These are phyloP conservation scores for Dendroctonus valens DNA, from an alignment of 1,140 invertebrate species.

Conservation along the genomic window DNA sequence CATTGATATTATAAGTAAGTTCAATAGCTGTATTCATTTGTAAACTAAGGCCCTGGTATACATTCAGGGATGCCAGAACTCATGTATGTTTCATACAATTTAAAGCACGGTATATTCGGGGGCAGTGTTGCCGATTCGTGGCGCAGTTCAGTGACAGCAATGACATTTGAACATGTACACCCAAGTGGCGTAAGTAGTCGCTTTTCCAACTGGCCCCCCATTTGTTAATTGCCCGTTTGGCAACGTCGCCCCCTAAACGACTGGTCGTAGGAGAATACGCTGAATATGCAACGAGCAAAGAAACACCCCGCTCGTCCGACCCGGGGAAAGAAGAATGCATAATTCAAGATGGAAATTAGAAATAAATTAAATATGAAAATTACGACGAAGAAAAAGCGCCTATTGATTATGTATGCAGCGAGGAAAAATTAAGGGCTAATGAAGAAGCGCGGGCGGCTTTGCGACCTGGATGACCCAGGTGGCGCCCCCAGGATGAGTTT, in stretches of 20 bases:
- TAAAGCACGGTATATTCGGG: conserved; percentile 49
- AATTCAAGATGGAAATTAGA: conserved; percentile 53
- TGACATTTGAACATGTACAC: no score
- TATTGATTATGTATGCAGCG: conserved; percentile 53
- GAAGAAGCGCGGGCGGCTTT: conserved; percentile 48
- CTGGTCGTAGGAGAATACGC: conserved; percentile 39
- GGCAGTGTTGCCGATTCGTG: conserved; percentile 23
- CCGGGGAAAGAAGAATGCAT: conserved; percentile 45
- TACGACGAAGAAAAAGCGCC: conserved; percentile 48
- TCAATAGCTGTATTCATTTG: conserved; percentile 74
- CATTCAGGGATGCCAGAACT: conserved; percentile 50
- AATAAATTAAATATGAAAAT: conserved; percentile 55
- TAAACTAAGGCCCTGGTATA: conserved; percentile 59
- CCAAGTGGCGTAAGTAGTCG: no score
- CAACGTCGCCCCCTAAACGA: conserved; percentile 30
- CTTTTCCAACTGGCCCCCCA: no score
- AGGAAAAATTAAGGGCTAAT: conserved; percentile 53
- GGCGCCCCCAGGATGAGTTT: conserved; percentile 31
- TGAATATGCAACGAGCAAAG: conserved; percentile 47
- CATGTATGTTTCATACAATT: conserved; percentile 53
- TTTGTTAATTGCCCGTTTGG: neutral
- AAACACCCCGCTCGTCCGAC: conserved; percentile 31
- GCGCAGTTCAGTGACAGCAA: neutral
- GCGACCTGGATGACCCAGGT: conserved; percentile 39
- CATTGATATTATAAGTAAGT: conserved; percentile 74